Evolutionary conservation across 1,140 invertebrate species (phyloP).

Genomic region (Aporrectodea caliginosa): DNA sequence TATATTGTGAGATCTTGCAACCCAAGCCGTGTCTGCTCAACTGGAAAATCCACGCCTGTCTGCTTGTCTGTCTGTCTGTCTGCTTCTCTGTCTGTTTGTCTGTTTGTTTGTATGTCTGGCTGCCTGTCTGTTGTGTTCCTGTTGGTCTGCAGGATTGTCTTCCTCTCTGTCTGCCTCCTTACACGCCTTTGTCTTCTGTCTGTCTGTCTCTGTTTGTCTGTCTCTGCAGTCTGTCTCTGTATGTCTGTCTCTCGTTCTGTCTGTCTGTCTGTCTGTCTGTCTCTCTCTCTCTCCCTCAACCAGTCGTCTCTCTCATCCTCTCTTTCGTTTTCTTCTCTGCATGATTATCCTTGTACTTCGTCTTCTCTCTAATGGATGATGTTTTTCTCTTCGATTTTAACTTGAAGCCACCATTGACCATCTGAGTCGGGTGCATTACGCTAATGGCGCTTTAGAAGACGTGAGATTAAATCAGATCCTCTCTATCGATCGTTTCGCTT

Average conservation of each 20-base stretch:
- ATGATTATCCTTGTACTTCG: neutral
- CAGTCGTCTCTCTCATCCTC: neutral
- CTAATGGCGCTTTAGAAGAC: no score
- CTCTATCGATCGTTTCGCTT: neutral
- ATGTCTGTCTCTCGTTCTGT: neutral
- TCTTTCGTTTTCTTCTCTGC: neutral
- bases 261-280: neutral
- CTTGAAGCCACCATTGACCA: no score
- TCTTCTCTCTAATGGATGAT: neutral
- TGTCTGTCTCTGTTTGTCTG: neutral
- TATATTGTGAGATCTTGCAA: no score
- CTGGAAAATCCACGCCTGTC: no score
- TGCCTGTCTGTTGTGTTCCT: no score
- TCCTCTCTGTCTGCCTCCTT: neutral
- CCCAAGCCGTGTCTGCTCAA: no score
- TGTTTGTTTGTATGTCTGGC: no score
- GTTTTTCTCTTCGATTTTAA: no score
- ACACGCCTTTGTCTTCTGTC: neutral
- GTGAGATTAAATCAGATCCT: neutral
- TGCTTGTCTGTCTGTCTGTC: no score
- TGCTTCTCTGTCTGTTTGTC: no score
- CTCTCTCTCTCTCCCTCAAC: neutral
- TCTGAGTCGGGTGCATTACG: no score
- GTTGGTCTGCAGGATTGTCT: neutral
- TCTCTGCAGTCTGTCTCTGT: constrained; percentile 12